Conservation (phyloP, 2,113 vertebrate species). For the Hyaena hyaena region DNA sequence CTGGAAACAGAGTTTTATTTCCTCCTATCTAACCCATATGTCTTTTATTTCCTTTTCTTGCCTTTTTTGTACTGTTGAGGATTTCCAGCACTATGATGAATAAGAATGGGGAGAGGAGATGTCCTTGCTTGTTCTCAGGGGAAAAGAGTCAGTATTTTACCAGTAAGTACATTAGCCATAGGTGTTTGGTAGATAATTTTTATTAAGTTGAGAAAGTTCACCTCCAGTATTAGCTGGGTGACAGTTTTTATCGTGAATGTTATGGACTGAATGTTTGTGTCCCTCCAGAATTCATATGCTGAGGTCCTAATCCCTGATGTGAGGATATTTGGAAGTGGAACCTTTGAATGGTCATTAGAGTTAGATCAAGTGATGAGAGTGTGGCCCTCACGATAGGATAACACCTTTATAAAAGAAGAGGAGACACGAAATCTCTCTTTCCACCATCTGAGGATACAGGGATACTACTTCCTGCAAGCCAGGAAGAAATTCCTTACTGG, state of each 20-base stretch:
- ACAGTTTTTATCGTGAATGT: not conserved
- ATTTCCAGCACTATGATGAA: not conserved
- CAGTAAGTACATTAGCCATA: not conserved
- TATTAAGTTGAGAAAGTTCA: not conserved
- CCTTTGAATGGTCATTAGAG: not conserved
- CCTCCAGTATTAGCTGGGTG: not conserved
- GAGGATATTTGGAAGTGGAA: not conserved
- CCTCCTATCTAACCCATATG: not conserved
- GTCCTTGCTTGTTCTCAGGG: not conserved
- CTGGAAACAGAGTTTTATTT: not conserved
- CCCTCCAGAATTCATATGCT: not conserved
- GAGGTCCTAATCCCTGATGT: not conserved
- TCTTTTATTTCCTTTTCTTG: slow-evolving; percentile 2
- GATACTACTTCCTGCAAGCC: not conserved
- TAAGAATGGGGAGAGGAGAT: not conserved
- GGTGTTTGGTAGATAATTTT: not conserved
- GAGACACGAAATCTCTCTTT: not conserved
- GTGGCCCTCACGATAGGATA: not conserved
- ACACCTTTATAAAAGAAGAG: not conserved
- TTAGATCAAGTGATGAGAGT: not conserved
- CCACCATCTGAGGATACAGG: not conserved
- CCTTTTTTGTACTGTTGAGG: not conserved
- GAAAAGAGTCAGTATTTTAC: not conserved
- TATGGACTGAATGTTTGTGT: not conserved
- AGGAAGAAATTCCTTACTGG: not conserved